Base-by-base conservation (phyloP, 2,113 vertebrate genomes). In the Aptenodytes patagonicus region DNA sequence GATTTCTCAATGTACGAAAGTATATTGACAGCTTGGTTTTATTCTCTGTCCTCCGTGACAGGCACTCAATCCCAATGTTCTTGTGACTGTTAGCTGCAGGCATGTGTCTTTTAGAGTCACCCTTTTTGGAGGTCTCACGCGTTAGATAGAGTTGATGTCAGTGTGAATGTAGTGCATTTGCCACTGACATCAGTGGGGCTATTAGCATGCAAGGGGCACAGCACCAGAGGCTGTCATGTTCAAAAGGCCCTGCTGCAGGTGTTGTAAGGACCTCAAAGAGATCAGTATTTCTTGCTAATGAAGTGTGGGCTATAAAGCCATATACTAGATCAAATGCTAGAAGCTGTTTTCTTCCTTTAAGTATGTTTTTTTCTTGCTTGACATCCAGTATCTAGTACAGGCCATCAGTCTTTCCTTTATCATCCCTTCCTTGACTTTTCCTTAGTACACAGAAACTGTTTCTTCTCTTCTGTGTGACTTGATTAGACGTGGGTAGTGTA, bases 121-220 rank as follows among this genome's bases (percentile, higher is more conserved):
- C 34, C 19, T 28, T 21, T 64, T 40, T 17, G 55, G 78, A 55
- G 44, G 22, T 34, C 38, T 76, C 46, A 8, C 1, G 1, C 7
- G 1, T 25, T 36, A 17, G n/a, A 22, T 7, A 32, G 3, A 32
- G 57, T 10, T 29, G 12, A 32, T 34, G 57, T 44, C 64, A 16
- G 17, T 19, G 47, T 58, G n/a, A 47, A 21, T 2, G 2, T 9
- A 22, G n/a, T 9, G 21, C 40, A 20, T 46, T 42, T 11, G 42
- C 71, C 1, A 0, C 58, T 62, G 75, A 19, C 75, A 42, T n/a
- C 8, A 0, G 0, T 22, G 55, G 58, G 46, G 47, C 47, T 75
- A 8, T 26, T 26, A 44, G 36, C 3, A 0, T 20, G 10, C 1
- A 0, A 72, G 36, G 14, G 75, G 34, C 85, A 49, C 82, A 42